Conservation (phyloP, 2,113 vertebrate genomes). For the Anolis carolinensis region DNA sequence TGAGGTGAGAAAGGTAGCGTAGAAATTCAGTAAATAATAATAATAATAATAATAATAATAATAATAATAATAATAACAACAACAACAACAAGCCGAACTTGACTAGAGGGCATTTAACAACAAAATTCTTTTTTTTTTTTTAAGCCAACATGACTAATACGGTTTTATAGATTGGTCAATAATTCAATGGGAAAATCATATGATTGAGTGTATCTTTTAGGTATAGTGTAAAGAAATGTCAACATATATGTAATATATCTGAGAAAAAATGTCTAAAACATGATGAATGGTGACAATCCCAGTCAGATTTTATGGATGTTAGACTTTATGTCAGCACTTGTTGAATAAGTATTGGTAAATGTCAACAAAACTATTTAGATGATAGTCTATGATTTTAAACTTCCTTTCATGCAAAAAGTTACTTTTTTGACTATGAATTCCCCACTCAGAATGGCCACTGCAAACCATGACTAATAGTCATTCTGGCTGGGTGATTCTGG, state of each 20-base stretch:
- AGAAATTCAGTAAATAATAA: too few relatives aligned
- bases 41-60: too few relatives aligned
- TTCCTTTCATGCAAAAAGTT: neutral
- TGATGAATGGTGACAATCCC: neutral
- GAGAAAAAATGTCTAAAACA: neutral
- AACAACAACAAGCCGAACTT: too few relatives aligned
- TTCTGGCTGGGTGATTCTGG: too few relatives aligned
- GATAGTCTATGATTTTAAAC: neutral
- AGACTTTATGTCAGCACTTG: neutral
- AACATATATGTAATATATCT: neutral
- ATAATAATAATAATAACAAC: too few relatives aligned
- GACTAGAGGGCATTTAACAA: too few relatives aligned
- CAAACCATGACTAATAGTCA: too few relatives aligned
- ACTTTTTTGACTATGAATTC: neutral
- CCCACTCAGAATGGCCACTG: too few relatives aligned
- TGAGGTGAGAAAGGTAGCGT: too few relatives aligned
- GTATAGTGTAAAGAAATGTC: neutral
- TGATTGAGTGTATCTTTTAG: neutral
- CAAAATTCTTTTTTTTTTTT: too few relatives aligned
- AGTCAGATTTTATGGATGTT: neutral
- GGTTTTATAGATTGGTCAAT: neutral
- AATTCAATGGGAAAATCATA: neutral
- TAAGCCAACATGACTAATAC: neutral
- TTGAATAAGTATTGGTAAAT: neutral
- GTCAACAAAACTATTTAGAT: rapidly evolving